Evolutionary conservation across 2,888 invertebrate species (phyloP).

Genomic region (Melitaea athalia): DNA sequence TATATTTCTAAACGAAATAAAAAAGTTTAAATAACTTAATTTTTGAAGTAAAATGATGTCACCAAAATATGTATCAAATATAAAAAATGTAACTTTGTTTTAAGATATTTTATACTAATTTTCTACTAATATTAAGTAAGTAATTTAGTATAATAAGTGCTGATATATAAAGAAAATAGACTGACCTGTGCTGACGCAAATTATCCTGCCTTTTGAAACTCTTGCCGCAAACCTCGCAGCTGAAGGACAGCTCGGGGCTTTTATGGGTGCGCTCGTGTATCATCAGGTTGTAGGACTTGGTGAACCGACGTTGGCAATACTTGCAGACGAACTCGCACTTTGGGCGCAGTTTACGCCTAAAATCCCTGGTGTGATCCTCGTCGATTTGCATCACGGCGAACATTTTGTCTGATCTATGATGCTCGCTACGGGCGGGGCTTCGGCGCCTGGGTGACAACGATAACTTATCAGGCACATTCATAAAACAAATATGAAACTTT

Average conservation of each 20-base stretch:
- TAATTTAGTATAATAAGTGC: too few species aligned
- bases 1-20: too few species aligned
- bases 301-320: conserved; percentile 98
- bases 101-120: background rate
- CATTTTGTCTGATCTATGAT: conserved; percentile 85
- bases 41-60: too few species aligned
- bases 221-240: conserved; percentile 98
- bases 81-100: too few species aligned
- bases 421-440: conserved; percentile 79
- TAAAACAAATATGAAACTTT: conserved; percentile 24
- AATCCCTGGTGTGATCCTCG: conserved; percentile 93
- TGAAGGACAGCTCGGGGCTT: conserved; percentile 97
- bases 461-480: conserved; percentile 62
- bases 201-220: conserved; percentile 99
- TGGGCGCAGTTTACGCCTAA: conserved; percentile 93
- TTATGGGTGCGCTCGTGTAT: conserved; percentile 99
- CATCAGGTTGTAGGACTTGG: conserved; percentile 98
- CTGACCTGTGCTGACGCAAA: conserved; percentile 95
- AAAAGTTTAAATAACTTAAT: too few species aligned
- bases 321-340: conserved; percentile 99
- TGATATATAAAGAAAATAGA: conserved; percentile 16
- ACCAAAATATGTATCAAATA: too few species aligned
- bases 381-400: conserved; percentile 95
- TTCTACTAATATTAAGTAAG: too few species aligned
- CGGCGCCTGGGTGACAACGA: conserved; percentile 71